These are phyloP conservation scores for Cryptoblepharus egeriae DNA, from an alignment of 2,797 vertebrate genomes.

Conservation along the genomic window DNA sequence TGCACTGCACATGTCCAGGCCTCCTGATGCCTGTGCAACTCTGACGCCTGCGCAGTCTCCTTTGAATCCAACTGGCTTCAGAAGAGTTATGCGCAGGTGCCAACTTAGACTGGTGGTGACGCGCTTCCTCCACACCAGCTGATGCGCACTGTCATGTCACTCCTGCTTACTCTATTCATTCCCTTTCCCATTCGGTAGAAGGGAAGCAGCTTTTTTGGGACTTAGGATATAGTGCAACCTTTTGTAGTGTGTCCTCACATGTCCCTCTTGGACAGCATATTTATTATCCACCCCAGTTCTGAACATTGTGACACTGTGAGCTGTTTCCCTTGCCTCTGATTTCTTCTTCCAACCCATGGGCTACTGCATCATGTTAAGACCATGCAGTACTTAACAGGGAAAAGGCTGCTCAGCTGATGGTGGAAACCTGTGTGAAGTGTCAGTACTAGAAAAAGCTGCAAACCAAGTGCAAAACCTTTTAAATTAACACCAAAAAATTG, in stretches of 20 bases:
- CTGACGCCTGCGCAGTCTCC: no score
- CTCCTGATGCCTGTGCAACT: no score
- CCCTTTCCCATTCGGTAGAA: no score
- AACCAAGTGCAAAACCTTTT: slow-evolving; percentile 59
- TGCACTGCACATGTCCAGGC: no score
- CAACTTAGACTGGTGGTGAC: no score
- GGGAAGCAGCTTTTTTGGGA: no score
- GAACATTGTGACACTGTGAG: background rate
- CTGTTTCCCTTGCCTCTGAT: background rate
- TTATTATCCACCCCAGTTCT: background rate
- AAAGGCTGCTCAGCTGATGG: slow-evolving; percentile 31
- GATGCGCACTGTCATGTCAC: no score
- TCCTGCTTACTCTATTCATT: no score
- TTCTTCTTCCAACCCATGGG: background rate
- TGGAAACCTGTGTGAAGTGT: background rate
- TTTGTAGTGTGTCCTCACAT: background rate
- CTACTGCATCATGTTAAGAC: background rate
- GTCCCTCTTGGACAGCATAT: background rate
- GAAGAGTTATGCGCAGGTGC: no score
- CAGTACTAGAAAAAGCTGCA: slow-evolving; percentile 33
- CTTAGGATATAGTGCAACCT: no score
- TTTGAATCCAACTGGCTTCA: no score
- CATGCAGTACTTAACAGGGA: accelerated
- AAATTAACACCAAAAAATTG: slow-evolving; percentile 66
- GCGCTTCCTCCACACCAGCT: no score